Evolutionary conservation across 2,797 vertebrate genomes (phyloP), one percentile per base, ranked within the genome.

Genomic region (Peromyscus nudipes): DNA sequence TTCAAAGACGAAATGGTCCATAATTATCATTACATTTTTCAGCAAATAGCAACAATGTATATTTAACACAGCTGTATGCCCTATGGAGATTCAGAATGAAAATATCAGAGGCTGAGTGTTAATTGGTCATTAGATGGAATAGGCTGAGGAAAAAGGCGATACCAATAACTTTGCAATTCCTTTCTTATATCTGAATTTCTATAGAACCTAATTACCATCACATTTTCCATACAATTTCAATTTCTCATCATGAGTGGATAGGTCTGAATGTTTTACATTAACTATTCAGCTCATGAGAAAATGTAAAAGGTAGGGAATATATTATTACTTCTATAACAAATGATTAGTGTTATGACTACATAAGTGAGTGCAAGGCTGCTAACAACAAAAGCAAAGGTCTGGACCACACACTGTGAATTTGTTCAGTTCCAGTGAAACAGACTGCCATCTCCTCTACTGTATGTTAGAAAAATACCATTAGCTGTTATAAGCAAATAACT

Each of bases 111-210:
- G 23, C 23, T 93, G 5, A 57, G 62, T 93, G 79, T 79, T 94
- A 91, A 69, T 11, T 87, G 55, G 29, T 82, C 23, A 83, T 92
- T 90, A 67, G 0, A 25, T 80, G 69, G 34, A 91, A 60, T 0
- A 79, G 27, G 6, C 6, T 62, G 40, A 43, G 64, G 7, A 87
- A 80, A 86, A 57, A 84, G 6, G 69, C 85, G 40, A 67, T 73
- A 62, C 34, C 87, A 77, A 25, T 81, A 96, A 84, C 40, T 60
- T 62, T 91, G 37, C 23, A 96, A 97, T 67, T 88, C 71, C 55
- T 93, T 92, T 97, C 80, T 95, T 62, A 80, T 17, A 89, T 75
- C 11, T 85, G 52, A 92, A 76, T 94, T 97, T 96, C 87, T 93
- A 71, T 16, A 95, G 37, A 40, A 92, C 34, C 25, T 31, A 85